Evolutionary conservation across 2,113 vertebrate species (phyloP).

Genomic region (Neodontobutis hainanensis): DNA sequence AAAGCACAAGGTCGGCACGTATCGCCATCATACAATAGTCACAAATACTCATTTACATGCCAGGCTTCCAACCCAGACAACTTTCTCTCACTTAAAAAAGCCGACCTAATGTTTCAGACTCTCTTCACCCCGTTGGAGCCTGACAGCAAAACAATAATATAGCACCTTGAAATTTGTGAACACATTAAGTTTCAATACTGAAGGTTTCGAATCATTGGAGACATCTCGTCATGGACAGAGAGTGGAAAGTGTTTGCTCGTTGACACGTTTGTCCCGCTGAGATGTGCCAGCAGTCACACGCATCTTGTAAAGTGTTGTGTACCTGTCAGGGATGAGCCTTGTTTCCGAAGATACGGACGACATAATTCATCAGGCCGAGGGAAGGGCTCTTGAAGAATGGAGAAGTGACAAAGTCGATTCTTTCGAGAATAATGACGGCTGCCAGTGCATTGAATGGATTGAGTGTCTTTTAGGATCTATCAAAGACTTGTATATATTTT

Average conservation of each 20-base stretch:
- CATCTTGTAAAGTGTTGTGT: conserved; percentile 77
- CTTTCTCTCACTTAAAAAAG: conserved; percentile 39
- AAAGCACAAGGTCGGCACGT: too few species aligned
- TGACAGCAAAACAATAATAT: conserved; percentile 60
- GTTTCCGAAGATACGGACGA: conserved; percentile 76
- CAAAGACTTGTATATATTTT: conserved; percentile 30
- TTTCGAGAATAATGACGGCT: conserved; percentile 81
- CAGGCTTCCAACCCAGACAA: conserved; percentile 16
- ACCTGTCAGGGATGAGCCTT: conserved; percentile 77
- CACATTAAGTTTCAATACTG: conserved; percentile 39
- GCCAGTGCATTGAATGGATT: conserved; percentile 75
- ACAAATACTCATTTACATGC: neutral
- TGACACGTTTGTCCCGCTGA: conserved; percentile 71
- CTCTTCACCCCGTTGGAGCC: conserved; percentile 22
- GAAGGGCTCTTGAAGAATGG: conserved; percentile 77
- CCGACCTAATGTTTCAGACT: conserved; percentile 48
- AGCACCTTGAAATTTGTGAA: conserved; percentile 54
- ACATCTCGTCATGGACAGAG: conserved; percentile 74
- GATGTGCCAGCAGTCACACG: conserved; percentile 60
- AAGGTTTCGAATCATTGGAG: conserved; percentile 66
- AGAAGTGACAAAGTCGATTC: conserved; percentile 81
- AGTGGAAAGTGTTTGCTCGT: conserved; percentile 72
- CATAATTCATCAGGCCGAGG: conserved; percentile 76
- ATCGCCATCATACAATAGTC: neutral
- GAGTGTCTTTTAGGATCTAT: conserved; percentile 75